Percentiles rank a stretch among this genome's conserved stretches.
These are phyloP conservation scores for Hanleya hanleyi DNA, from an alignment of 2,888 invertebrate species.

Conservation along the genomic window DNA sequence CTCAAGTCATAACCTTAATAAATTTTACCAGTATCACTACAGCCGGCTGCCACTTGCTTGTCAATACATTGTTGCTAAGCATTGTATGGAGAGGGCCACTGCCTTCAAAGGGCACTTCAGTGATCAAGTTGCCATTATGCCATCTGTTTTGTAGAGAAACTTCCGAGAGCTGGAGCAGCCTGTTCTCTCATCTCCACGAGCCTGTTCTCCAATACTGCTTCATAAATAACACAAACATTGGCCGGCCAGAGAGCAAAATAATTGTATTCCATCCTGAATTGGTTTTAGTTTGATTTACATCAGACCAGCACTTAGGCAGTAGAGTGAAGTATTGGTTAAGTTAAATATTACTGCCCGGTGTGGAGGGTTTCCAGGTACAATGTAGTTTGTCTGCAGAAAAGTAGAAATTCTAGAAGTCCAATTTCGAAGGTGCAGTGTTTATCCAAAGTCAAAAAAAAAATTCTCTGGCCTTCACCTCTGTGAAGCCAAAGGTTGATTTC, in stretches of 20 bases:
- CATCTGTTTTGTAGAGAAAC: not conserved
- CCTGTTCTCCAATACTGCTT: not conserved
- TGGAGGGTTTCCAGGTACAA: too few species aligned
- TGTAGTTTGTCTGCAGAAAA: too few species aligned
- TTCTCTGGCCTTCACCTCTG: too few species aligned
- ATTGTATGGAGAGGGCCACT: not conserved
- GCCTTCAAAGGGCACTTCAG: not conserved
- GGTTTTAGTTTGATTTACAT: not conserved
- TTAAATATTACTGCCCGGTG: too few species aligned
- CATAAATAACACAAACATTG: not conserved
- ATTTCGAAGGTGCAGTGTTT: too few species aligned
- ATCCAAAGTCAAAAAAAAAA: too few species aligned
- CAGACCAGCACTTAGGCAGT: not conserved
- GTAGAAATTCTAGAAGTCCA: too few species aligned
- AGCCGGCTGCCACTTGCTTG: too few species aligned
- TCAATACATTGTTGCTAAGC: not conserved
- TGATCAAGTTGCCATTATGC: not conserved
- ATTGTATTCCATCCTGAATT: not conserved
- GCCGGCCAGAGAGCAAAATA: not conserved
- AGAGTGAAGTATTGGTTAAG: too few species aligned
- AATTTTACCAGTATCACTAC: too few species aligned
- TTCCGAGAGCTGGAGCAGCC: not conserved
- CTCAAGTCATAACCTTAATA: too few species aligned
- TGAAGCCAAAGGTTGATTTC: too few species aligned
- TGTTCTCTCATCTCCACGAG: not conserved